Evolutionary conservation across 1,140 invertebrate genomes (phyloP).

Genomic region (Macrosteles quadrilineatus): DNA sequence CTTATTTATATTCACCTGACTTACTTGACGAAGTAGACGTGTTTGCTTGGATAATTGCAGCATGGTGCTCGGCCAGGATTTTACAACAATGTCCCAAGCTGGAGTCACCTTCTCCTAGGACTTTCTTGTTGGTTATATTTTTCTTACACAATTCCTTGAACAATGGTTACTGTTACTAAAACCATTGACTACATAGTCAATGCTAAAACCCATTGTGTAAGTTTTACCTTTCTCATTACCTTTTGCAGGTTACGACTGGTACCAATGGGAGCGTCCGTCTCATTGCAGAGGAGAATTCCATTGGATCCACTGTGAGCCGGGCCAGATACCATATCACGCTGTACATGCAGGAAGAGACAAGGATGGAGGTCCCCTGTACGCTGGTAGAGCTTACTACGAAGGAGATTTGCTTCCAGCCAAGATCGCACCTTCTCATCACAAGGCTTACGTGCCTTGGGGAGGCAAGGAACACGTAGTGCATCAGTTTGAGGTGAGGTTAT

Average conservation of each 20-base stretch:
- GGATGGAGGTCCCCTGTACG: slow-evolving; percentile 71
- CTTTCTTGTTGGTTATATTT: too few species aligned
- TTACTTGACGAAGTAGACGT: too few species aligned
- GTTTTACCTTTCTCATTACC: too few species aligned
- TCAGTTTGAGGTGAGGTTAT: slow-evolving; percentile 61
- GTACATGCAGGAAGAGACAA: slow-evolving; percentile 68
- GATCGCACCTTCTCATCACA: slow-evolving; percentile 65
- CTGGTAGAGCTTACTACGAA: slow-evolving; percentile 70
- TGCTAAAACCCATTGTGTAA: too few species aligned
- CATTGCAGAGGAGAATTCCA: slow-evolving; percentile 31
- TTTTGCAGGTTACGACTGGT: slow-evolving; percentile 21
- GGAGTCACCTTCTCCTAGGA: too few species aligned
- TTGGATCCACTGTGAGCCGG: slow-evolving; percentile 36
- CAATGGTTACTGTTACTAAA: too few species aligned
- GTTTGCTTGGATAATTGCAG: too few species aligned
- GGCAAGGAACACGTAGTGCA: slow-evolving; percentile 63
- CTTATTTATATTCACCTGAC: too few species aligned
- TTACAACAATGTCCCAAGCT: too few species aligned
- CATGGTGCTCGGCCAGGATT: too few species aligned
- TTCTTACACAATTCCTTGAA: too few species aligned
- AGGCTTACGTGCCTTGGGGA: slow-evolving; percentile 63
- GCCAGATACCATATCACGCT: slow-evolving; percentile 53
- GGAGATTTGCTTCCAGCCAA: slow-evolving; percentile 76
- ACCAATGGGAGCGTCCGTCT: slow-evolving; percentile 32
- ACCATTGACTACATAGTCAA: too few species aligned